These are phyloP conservation scores for Geotrupes spiniger DNA, from an alignment of 2,888 invertebrate species.

Conservation along the genomic window DNA sequence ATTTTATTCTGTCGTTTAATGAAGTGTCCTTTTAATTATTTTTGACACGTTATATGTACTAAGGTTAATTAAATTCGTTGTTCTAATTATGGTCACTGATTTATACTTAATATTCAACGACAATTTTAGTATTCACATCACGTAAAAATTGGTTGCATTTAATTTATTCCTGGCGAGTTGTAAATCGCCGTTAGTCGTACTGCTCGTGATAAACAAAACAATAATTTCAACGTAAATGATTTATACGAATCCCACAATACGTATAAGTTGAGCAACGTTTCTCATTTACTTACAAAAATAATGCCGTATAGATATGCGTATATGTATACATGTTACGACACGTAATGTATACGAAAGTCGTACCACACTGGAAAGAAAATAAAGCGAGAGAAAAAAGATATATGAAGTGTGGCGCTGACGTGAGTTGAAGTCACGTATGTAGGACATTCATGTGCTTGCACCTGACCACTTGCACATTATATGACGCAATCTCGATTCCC, in stretches of 20 bases:
- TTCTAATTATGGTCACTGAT: too few species aligned
- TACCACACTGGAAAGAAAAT: conserved; percentile 1
- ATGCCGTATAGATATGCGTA: conserved; percentile 6
- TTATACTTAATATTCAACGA: too few species aligned
- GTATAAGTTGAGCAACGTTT: conserved; percentile 3
- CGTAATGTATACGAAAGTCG: background rate
- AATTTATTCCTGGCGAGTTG: conserved; percentile 10
- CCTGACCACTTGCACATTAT: conserved; percentile 13
- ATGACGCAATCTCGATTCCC: conserved; percentile 14
- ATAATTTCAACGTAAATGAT: conserved; percentile 8
- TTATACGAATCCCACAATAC: background rate
- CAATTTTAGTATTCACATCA: too few species aligned
- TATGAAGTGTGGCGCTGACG: conserved; percentile 9
- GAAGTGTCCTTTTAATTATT: too few species aligned
- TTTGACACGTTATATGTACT: too few species aligned
- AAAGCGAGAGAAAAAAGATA: conserved; percentile 1
- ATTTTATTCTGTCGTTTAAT: too few species aligned
- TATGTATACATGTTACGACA: conserved; percentile 5
- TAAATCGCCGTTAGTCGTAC: conserved; percentile 2
- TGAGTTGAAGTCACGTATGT: conserved; percentile 19
- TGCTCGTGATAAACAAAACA: conserved; percentile 11
- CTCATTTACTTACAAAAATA: conserved; percentile 9
- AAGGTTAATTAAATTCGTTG: too few species aligned
- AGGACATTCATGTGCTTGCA: conserved; percentile 18
- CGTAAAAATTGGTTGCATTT: background rate